Evolutionary conservation across 1,140 invertebrate genomes (phyloP).

Genomic region (Thaumatotibia leucotreta): DNA sequence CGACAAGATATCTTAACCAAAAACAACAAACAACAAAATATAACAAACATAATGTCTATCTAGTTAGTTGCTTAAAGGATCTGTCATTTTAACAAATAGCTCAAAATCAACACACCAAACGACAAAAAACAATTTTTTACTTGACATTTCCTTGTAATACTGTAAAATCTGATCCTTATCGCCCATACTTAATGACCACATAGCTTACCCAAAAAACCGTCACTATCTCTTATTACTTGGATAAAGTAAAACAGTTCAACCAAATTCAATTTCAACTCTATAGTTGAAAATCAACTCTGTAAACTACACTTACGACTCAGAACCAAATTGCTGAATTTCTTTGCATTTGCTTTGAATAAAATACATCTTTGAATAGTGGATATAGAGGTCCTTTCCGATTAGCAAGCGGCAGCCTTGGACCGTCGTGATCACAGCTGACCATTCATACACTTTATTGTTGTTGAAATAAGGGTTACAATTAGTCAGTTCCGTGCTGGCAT

Average conservation of each 20-base stretch:
- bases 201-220: not conserved
- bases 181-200: constrained; percentile 5
- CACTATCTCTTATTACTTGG: not conserved
- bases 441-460: too few species aligned
- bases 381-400: not conserved
- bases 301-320: not conserved
- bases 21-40: not conserved
- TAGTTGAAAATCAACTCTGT: not conserved
- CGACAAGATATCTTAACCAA: not conserved
- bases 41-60: not conserved
- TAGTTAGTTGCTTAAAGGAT: too few species aligned
- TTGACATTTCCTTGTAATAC: not conserved
- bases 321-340: not conserved
- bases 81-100: not conserved
- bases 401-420: not conserved
- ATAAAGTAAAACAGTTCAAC: constrained; percentile 11
- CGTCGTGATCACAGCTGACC: too few species aligned
- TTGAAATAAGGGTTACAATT: too few species aligned
- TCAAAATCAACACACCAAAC: not conserved
- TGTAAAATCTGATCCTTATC: not conserved
- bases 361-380: not conserved
- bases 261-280: not conserved
- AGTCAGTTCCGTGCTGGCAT: not conserved
- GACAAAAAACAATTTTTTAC: constrained; percentile 1
- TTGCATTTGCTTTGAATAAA: not conserved